These are phyloP conservation scores for Anthoptus insignis DNA, from an alignment of 2,888 invertebrate species.

Conservation along the genomic window DNA sequence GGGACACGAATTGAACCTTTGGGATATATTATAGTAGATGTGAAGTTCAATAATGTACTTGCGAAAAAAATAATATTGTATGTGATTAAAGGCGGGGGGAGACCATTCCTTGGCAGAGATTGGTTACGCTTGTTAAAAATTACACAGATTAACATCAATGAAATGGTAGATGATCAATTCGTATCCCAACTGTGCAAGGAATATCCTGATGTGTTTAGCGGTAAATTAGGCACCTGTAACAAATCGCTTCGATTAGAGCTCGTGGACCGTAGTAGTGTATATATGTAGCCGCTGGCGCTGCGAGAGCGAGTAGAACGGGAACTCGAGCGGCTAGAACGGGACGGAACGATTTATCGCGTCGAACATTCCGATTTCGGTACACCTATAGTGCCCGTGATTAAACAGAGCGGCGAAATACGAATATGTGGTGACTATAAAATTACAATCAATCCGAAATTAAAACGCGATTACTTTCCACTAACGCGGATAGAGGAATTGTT, in stretches of 20 bases:
- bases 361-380: conserved; percentile 50
- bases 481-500: neutral
- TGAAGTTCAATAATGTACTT: neutral
- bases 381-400: conserved; percentile 51
- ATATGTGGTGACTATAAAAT: conserved; percentile 45
- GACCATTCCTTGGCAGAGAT: neutral
- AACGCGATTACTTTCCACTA: conserved; percentile 35
- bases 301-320: neutral
- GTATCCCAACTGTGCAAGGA: neutral
- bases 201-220: conserved; percentile 1
- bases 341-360: conserved; percentile 15
- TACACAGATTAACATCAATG: neutral
- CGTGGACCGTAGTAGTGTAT: no score
- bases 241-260: conserved; percentile 14
- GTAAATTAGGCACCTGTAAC: conserved; percentile 4
- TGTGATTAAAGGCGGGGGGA: neutral
- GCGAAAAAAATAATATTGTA: neutral
- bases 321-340: neutral
- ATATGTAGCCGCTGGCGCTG: conserved; percentile 18
- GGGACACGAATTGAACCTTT: conserved; percentile 40
- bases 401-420: conserved; percentile 43
- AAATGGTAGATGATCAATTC: conserved; percentile 2
- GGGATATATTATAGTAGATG: conserved; percentile 37
- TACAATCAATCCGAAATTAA: conserved; percentile 51
- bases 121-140: no score